Evolutionary conservation across 2,113 vertebrate species (phyloP), one percentile per base, ranked within the genome.

Genomic region (Hemibagrus wyckioides): DNA sequence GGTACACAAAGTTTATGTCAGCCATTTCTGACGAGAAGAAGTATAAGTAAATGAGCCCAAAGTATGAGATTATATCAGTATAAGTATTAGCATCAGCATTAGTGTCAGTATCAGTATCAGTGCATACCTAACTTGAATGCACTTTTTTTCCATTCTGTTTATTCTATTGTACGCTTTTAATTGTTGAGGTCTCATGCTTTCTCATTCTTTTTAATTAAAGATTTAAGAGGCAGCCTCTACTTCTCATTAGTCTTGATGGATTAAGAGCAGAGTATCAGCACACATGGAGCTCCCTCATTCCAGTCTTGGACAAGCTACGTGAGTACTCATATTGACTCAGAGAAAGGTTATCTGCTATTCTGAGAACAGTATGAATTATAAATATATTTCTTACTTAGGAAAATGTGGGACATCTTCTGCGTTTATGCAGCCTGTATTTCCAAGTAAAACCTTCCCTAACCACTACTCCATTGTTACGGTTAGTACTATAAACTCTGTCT

Each of bases 401-500:
- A 90, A 94, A 92, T 96, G 95, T 88, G 95, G 95, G 3, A 94
- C 94, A 0, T 95, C 95, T 0, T 79, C 94, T 21, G 86, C 92
- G 0, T 96, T 90, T 90, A 94, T 96, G 93, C 95, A 95, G 90
- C 87, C 95, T 0, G 92, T 92, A 0, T 96, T 96, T 88, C 95
- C 95, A 19, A 96, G 92, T 73, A 96, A 94, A 91, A 96, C 95
- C 0, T 96, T 96, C 57, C 95, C 95, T 0, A 96, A 96, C 57
- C 95, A 96, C 85, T 96, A 96, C 92, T 93, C 94, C 65, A 96
- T 96, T 14, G 95, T 87, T 2, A 96, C 95, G 88, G 95, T 96
- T 87, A 25, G 3, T 3, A 39, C 54, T 25, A 1, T 19, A 36
- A 67, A 33, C n/a, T n/a, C n/a, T n/a, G n/a, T n/a, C n/a, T n/a